phyloP scores from a whole-genome alignment of 2,113 vertebrate genomes.

The Ciconia boyciana region DNA sequence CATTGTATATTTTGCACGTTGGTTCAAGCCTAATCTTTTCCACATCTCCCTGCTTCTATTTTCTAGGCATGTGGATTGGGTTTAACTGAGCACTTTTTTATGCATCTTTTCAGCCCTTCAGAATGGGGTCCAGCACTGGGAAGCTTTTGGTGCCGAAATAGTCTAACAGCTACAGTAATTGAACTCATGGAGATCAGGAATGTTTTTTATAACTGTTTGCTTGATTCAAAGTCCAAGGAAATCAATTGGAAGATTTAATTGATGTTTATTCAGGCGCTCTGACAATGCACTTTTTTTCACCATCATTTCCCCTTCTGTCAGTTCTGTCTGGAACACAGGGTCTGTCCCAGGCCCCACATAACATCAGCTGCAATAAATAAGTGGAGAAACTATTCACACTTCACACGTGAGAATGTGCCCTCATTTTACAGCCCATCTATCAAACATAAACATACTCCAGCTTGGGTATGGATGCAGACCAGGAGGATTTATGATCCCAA shows the following conservation, averaged over 20 bases:
- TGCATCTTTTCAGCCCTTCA: background rate
- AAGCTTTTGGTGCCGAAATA: background rate
- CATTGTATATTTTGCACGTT: background rate
- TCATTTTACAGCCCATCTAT: slow-evolving; percentile 55
- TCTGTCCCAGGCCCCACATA: background rate
- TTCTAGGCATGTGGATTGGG: background rate
- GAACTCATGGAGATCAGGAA: background rate
- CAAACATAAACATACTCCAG: slow-evolving; percentile 9
- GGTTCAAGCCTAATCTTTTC: background rate
- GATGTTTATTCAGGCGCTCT: background rate
- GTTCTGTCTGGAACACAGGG: background rate
- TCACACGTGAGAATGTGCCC: slow-evolving; percentile 44
- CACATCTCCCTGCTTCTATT: background rate
- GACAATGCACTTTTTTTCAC: background rate
- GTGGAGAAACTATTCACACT: slow-evolving; percentile 32
- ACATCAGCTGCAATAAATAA: slow-evolving; percentile 35
- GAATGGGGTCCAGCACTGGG: background rate
- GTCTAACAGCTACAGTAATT: background rate
- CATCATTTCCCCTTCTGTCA: background rate
- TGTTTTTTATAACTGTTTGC: background rate
- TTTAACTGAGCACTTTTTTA: background rate
- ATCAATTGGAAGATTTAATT: background rate
- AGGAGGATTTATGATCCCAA: slow-evolving; percentile 36
- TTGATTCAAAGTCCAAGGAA: background rate
- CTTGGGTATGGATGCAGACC: background rate